A percentile compares a stretch with the other conserved stretches of the same genome.
phyloP scores from a whole-genome alignment of 2,888 invertebrate species.

The Drosophila pullipes region DNA sequence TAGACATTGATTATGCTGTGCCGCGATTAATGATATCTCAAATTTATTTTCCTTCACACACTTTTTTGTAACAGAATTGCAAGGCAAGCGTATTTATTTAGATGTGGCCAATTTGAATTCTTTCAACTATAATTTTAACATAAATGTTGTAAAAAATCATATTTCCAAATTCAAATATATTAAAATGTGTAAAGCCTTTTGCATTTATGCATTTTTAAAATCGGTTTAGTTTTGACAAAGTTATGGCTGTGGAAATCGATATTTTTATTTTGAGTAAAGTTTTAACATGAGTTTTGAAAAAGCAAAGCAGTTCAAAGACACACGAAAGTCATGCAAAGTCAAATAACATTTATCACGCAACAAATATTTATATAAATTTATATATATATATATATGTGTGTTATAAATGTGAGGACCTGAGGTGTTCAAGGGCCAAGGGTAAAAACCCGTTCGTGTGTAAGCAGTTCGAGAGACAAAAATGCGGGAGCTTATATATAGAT shows the following conservation, averaged over 20 bases:
- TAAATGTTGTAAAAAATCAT: not conserved
- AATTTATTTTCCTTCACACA: not conserved
- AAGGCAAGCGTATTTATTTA: no score
- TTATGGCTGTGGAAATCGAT: not conserved
- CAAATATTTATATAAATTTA: constrained; percentile 60
- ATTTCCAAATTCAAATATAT: not conserved
- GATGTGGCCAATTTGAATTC: not conserved
- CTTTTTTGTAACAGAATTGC: not conserved
- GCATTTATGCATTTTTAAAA: not conserved
- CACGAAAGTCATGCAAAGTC: constrained; percentile 71
- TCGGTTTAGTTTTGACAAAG: not conserved
- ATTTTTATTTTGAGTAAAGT: not conserved
- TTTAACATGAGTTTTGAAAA: not conserved
- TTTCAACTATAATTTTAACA: not conserved
- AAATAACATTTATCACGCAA: constrained; percentile 67
- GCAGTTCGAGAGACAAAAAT: not conserved
- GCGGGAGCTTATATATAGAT: not conserved
- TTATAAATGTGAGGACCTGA: constrained; percentile 8
- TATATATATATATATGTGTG: constrained; percentile 54
- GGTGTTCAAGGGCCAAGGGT: not conserved
- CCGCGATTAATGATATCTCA: not conserved
- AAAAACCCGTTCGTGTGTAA: constrained; percentile 15
- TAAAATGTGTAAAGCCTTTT: no score
- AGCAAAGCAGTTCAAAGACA: constrained; percentile 58
- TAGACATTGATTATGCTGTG: not conserved